Percentiles rank a stretch among this genome's conserved stretches.
Conservation (phyloP, 2,113 vertebrate species). For the Zapornia atra region DNA sequence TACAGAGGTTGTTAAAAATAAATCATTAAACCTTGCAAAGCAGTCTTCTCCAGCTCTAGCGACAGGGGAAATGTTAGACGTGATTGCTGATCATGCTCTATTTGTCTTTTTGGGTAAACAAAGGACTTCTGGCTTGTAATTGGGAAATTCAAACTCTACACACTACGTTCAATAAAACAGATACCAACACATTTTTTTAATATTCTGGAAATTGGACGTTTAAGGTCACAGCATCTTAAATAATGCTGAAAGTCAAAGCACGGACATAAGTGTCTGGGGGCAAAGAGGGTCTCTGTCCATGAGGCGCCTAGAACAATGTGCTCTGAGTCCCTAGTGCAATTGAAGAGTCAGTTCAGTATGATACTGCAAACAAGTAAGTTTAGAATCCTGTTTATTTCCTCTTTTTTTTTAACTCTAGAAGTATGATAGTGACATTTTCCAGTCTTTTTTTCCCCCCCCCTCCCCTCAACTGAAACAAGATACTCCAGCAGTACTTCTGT, state of each 20-base stretch:
- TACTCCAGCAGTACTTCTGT: not conserved
- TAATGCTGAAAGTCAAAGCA: not conserved
- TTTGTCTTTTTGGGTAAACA: not conserved
- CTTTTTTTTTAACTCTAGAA: not conserved
- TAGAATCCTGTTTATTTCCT: too few species aligned
- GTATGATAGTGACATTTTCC: not conserved
- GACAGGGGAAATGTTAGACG: not conserved
- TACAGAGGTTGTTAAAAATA: not conserved
- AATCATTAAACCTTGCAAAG: not conserved
- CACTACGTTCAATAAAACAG: not conserved
- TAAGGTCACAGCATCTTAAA: not conserved
- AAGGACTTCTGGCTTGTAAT: not conserved
- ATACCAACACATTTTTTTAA: not conserved
- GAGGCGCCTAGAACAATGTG: not conserved
- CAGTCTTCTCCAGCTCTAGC: not conserved
- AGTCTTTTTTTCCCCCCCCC: not conserved
- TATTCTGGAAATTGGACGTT: not conserved
- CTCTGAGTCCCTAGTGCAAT: not conserved
- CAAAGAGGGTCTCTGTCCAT: not conserved
- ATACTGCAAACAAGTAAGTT: conserved; percentile 21
- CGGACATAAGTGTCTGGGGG: not conserved
- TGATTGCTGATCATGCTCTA: not conserved
- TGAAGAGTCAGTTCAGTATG: not conserved
- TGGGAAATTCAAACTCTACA: not conserved
- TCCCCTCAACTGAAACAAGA: not conserved